phyloP scores from a whole-genome alignment of 2,797 vertebrate species.

The Phataginus tetradactyla region DNA sequence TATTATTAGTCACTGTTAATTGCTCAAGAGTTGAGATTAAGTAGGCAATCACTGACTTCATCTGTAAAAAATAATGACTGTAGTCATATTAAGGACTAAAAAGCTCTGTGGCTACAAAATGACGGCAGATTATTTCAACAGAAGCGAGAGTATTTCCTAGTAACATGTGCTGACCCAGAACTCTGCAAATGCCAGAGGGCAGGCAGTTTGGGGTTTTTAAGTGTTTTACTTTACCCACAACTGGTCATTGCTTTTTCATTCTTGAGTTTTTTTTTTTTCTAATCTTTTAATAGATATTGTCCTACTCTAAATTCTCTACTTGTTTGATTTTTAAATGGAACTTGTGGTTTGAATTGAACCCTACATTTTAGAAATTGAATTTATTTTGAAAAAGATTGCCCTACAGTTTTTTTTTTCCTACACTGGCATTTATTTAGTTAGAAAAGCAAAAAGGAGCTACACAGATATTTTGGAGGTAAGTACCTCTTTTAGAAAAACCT shows the following conservation, averaged over 20 bases:
- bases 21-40: slow-evolving; percentile 74
- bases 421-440: background rate
- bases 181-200: background rate
- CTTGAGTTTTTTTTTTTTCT: background rate
- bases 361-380: background rate
- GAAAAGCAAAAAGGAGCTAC: slow-evolving; percentile 1
- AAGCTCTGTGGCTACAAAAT: background rate
- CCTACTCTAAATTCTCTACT: background rate
- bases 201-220: background rate
- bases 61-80: slow-evolving; percentile 58
- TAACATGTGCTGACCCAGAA: background rate
- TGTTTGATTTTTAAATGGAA: slow-evolving; percentile 47
- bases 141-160: background rate
- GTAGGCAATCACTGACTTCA: slow-evolving; percentile 71
- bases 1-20: slow-evolving; percentile 72
- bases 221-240: background rate
- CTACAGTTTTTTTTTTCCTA: background rate
- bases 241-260: background rate
- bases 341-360: slow-evolving; percentile 16
- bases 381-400: slow-evolving; percentile 7
- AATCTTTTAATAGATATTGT: background rate
- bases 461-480: slow-evolving; percentile 47
- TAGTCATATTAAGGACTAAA: slow-evolving; percentile 59
- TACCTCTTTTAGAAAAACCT: background rate
- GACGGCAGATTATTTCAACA: background rate